Evolutionary conservation across 2,888 invertebrate species (phyloP).

Genomic region (Thysanoteuthis rhombus): DNA sequence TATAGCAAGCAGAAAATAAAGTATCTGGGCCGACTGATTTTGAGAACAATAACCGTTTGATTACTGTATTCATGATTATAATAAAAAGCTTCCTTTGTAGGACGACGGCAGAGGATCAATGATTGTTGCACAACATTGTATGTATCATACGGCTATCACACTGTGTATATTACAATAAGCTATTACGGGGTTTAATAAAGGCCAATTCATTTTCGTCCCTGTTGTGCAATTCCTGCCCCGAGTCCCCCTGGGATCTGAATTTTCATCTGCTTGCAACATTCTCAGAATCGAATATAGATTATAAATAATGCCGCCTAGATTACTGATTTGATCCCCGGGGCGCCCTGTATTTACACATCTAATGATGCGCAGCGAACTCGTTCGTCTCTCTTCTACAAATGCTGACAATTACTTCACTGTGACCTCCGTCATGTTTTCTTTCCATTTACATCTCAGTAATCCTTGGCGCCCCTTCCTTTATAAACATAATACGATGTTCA

Average conservation of each 20-base stretch:
- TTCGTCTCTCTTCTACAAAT: background rate
- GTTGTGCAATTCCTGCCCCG: background rate
- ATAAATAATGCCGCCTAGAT: background rate
- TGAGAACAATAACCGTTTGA: no score
- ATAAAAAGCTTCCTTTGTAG: no score
- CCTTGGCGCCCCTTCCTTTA: no score
- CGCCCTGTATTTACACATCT: background rate
- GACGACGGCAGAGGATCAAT: no score
- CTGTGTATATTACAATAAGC: no score
- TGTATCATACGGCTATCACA: no score
- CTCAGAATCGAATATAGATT: background rate
- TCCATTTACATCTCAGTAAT: background rate
- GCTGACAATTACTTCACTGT: background rate
- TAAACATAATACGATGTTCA: no score
- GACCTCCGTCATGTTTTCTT: background rate
- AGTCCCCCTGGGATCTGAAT: background rate
- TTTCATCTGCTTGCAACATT: background rate
- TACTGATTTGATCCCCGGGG: background rate
- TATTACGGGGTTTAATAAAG: no score
- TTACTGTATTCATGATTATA: no score
- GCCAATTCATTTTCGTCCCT: background rate
- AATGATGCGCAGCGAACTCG: background rate
- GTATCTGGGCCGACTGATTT: no score
- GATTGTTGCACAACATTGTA: no score
- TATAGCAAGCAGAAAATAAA: no score